A percentile compares a stretch with the other conserved stretches of the same genome.
Evolutionary conservation across 2,113 vertebrate genomes (phyloP).

Genomic region (Tragelaphus buxtoni): DNA sequence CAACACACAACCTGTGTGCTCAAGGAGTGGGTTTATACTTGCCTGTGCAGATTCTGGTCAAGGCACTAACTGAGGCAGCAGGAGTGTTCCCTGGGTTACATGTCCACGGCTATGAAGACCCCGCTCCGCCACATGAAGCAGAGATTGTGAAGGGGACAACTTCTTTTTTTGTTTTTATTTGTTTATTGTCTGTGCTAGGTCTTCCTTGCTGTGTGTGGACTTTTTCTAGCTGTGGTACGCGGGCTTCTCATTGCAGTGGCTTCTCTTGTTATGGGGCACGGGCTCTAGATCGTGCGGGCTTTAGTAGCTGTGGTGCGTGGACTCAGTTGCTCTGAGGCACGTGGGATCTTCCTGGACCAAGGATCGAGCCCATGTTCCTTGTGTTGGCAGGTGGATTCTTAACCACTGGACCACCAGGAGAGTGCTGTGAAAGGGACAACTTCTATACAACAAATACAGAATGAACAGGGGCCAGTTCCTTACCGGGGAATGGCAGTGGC

Average conservation of each 20-base stretch:
- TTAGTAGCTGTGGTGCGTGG: background rate
- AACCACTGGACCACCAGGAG: background rate
- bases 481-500: too few species aligned
- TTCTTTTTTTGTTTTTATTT: background rate
- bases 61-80: background rate
- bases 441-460: background rate
- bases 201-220: background rate
- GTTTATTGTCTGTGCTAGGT: background rate
- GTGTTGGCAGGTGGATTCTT: background rate
- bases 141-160: background rate
- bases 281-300: background rate
- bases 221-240: background rate
- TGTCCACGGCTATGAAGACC: background rate
- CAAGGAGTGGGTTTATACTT: background rate
- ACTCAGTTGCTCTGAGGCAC: background rate
- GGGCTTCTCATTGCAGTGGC: background rate
- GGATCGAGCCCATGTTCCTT: background rate
- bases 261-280: fast-evolving
- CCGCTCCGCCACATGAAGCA: background rate
- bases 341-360: background rate
- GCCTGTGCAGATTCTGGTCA: background rate
- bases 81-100: background rate
- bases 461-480: background rate
- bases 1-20: background rate
- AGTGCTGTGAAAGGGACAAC: background rate